A percentile compares a stretch with the other conserved stretches of the same genome.
Conservation (phyloP, 2,888 invertebrate species). For the Aphidoletes aphidimyza region DNA sequence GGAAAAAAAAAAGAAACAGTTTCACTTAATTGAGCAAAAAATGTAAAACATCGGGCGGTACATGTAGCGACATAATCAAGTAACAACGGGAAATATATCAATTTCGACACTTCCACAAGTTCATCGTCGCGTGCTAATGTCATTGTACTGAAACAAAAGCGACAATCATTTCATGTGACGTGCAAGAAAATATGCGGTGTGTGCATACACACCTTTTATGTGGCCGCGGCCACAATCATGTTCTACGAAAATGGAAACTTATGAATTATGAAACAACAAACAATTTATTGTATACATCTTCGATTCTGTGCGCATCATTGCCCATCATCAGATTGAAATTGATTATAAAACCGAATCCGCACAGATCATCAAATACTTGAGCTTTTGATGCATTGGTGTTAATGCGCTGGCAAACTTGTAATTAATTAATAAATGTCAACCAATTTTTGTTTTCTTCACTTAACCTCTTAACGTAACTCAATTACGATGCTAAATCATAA, state of each 20-base stretch:
- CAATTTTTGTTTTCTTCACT: background rate
- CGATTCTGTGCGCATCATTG: background rate
- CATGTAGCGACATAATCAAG: slow-evolving; percentile 26
- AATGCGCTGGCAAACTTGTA: background rate
- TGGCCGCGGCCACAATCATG: background rate
- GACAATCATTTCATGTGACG: background rate
- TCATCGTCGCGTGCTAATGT: slow-evolving; percentile 45
- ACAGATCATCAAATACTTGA: background rate
- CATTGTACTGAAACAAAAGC: background rate
- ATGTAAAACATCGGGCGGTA: slow-evolving; percentile 49
- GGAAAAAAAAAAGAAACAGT: background rate
- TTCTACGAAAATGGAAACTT: background rate
- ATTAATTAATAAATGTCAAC: slow-evolving; percentile 40
- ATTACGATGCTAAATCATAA: background rate
- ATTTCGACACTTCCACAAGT: slow-evolving; percentile 43
- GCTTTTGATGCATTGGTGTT: background rate
- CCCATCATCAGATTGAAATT: background rate
- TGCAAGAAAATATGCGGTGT: background rate
- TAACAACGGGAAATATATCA: slow-evolving; percentile 39
- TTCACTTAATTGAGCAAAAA: slow-evolving; percentile 2
- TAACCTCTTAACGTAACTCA: slow-evolving; percentile 31
- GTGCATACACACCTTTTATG: background rate
- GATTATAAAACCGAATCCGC: background rate
- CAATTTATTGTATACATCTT: slow-evolving; percentile 3
- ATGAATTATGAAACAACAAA: background rate